These are phyloP conservation scores for Zaprionus inermis DNA, from an alignment of 1,140 invertebrate genomes.

Conservation along the genomic window DNA sequence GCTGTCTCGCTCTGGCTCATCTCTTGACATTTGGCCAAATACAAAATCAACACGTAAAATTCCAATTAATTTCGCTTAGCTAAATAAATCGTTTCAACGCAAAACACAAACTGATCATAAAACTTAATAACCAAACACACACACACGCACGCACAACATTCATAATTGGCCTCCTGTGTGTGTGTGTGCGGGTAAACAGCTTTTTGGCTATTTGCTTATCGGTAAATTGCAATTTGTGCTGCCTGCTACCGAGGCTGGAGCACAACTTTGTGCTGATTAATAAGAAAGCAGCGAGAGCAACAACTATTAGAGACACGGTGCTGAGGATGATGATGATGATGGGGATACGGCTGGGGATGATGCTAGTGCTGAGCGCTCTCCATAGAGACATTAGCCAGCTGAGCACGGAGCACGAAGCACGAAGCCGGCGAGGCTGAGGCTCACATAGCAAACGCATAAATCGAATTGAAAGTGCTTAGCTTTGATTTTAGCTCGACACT, in stretches of 20 bases:
- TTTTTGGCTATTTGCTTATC: slow-evolving; percentile 81
- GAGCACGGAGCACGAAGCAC: too few relatives aligned
- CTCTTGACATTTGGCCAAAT: slow-evolving; percentile 33
- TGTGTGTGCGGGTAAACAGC: slow-evolving; percentile 50
- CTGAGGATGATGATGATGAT: not conserved
- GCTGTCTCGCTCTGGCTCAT: not conserved
- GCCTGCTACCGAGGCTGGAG: not conserved
- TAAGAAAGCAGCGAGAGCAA: slow-evolving; percentile 58
- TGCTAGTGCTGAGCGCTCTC: slow-evolving; percentile 5
- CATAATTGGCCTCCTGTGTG: slow-evolving; percentile 39
- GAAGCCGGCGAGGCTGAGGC: slow-evolving; percentile 5
- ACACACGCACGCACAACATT: slow-evolving; percentile 19
- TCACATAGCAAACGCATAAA: slow-evolving; percentile 83
- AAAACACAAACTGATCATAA: slow-evolving; percentile 82
- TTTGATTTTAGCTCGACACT: slow-evolving; percentile 71
- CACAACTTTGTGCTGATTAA: slow-evolving; percentile 80
- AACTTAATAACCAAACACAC: slow-evolving; percentile 75
- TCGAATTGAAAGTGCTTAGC: slow-evolving; percentile 82
- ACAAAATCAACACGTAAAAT: slow-evolving; percentile 81
- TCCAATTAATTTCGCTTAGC: slow-evolving; percentile 82
- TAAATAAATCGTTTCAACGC: slow-evolving; percentile 81
- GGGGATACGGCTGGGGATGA: not conserved
- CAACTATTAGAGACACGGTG: slow-evolving; percentile 22
- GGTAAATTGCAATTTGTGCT: slow-evolving; percentile 68
- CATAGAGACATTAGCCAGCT: slow-evolving; percentile 75